phyloP scores from a whole-genome alignment of 2,797 vertebrate genomes.

The Chelonia mydas region DNA sequence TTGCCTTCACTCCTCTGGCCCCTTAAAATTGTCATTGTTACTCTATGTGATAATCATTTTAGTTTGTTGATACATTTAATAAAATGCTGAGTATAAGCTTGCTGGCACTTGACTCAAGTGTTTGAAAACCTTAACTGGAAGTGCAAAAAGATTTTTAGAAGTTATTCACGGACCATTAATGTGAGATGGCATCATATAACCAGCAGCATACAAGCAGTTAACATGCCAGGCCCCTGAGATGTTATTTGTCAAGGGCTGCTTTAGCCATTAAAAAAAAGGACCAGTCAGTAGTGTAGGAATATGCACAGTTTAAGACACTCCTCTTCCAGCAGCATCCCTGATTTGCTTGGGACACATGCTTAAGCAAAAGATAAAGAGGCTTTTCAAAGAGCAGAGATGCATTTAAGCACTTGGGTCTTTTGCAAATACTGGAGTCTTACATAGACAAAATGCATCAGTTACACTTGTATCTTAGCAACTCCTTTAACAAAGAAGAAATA shows the following conservation, averaged over 20 bases:
- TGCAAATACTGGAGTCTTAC: conserved; percentile 48
- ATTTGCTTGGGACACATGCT: conserved; percentile 69
- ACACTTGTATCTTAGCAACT: conserved; percentile 79
- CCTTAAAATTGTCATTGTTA: background rate
- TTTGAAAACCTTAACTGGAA: conserved; percentile 18
- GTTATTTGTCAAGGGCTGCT: conserved; percentile 56
- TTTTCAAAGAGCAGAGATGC: conserved; percentile 67
- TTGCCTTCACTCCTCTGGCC: background rate
- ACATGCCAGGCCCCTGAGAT: conserved; percentile 45
- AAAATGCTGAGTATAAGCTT: background rate
- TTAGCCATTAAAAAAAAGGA: conserved; percentile 29
- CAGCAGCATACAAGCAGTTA: conserved; percentile 47
- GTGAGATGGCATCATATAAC: conserved; percentile 42
- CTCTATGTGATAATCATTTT: background rate
- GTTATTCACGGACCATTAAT: conserved; percentile 56
- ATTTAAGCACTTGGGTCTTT: conserved; percentile 63
- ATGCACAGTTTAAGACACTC: conserved; percentile 41
- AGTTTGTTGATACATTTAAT: background rate
- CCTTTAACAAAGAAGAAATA: conserved; percentile 56
- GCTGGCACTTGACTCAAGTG: conserved; percentile 18
- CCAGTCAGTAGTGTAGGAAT: background rate
- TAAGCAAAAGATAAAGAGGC: conserved; percentile 68
- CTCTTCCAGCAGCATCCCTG: conserved; percentile 45
- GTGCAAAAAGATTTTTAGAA: conserved; percentile 28
- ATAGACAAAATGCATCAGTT: conserved; percentile 46